Evolutionary conservation across 2,888 invertebrate species (phyloP).

Genomic region (Quadriops clusia): DNA sequence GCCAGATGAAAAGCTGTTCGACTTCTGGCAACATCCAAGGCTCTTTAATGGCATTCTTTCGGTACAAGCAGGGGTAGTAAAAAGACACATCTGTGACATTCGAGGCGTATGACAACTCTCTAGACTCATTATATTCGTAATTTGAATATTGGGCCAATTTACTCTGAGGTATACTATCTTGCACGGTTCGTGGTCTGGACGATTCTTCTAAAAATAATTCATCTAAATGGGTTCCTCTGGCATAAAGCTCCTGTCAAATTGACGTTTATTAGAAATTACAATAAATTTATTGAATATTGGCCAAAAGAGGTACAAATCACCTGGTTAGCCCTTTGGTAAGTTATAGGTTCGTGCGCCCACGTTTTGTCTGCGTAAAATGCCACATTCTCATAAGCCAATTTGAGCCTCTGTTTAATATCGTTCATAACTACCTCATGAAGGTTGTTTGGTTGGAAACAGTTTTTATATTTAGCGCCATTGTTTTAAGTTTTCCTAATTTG

Average conservation of each 20-base stretch:
- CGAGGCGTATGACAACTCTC: slow-evolving; percentile 35
- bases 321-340: slow-evolving; percentile 29
- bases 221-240: slow-evolving; percentile 23
- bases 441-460: too few relatives aligned
- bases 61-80: slow-evolving; percentile 18
- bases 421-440: slow-evolving; percentile 17
- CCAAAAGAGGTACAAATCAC: too few relatives aligned
- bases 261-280: slow-evolving; percentile 13
- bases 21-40: slow-evolving; percentile 52
- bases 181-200: slow-evolving; percentile 39
- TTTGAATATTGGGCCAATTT: slow-evolving; percentile 43
- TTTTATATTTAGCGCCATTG: slow-evolving; percentile 14
- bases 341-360: slow-evolving; percentile 24
- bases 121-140: slow-evolving; percentile 39
- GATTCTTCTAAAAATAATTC: slow-evolving; percentile 24
- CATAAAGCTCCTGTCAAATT: slow-evolving; percentile 26
- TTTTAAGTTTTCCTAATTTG: slow-evolving; percentile 13
- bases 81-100: slow-evolving; percentile 14
- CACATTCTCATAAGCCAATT: slow-evolving; percentile 30
- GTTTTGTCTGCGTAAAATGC: slow-evolving; percentile 28
- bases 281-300: too few relatives aligned
- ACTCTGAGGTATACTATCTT: slow-evolving; percentile 53
- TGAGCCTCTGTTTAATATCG: slow-evolving; percentile 22
- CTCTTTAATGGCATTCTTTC: slow-evolving; percentile 34
- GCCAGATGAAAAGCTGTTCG: slow-evolving; percentile 28